Evolutionary conservation across 2,888 invertebrate genomes (phyloP).

Genomic region (Oconnorella tubifera): DNA sequence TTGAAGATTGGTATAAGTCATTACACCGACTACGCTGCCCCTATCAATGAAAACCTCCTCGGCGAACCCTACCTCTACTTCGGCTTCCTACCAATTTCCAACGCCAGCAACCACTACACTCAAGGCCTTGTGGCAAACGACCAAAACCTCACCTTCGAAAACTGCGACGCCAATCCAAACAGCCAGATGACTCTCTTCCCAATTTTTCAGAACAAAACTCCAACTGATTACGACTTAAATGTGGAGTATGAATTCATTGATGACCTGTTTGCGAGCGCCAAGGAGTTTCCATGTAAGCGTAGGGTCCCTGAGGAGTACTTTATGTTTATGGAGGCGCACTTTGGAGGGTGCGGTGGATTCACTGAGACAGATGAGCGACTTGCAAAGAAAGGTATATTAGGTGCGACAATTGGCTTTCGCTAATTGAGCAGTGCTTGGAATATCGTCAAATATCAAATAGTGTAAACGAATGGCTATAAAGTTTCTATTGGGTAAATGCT

Average conservation of each 20-base stretch:
- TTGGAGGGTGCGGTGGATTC: conserved; percentile 7
- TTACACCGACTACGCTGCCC: not conserved
- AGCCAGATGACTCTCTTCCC: conserved; percentile 12
- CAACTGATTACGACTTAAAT: not conserved
- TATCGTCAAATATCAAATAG: no score
- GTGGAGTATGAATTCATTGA: not conserved
- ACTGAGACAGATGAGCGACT: conserved; percentile 6
- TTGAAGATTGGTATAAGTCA: conserved; percentile 6
- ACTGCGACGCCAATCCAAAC: conserved; percentile 13
- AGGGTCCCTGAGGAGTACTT: conserved; percentile 8
- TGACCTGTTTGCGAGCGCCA: not conserved
- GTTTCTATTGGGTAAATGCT: no score
- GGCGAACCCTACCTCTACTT: conserved; percentile 1
- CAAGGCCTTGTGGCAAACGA: conserved; percentile 2
- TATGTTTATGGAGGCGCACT: conserved; percentile 7
- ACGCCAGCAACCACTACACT: conserved; percentile 3
- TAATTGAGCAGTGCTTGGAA: no score
- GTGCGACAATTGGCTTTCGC: no score
- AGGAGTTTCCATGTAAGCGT: conserved; percentile 3
- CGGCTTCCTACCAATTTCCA: not conserved
- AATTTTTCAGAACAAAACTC: not conserved
- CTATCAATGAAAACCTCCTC: not conserved
- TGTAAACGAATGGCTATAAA: no score
- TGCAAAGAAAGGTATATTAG: no score
- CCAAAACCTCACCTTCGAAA: not conserved